A percentile compares a stretch with the other conserved stretches of the same genome.
Conservation (phyloP, 1,140 invertebrate genomes). For the Heliconius eleuchia region DNA sequence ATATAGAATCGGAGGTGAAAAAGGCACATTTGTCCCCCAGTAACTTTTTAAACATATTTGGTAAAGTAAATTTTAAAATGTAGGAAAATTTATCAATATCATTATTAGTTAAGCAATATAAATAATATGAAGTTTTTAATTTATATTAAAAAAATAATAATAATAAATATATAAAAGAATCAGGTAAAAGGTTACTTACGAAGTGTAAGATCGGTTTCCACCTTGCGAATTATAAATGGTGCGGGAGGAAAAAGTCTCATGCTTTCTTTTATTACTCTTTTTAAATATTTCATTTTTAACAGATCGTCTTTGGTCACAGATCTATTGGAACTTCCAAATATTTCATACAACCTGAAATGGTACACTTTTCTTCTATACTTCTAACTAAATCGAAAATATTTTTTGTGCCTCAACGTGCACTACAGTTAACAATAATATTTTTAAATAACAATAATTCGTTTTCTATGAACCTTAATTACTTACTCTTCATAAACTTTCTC, state of each 20-base stretch:
- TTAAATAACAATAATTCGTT: no score
- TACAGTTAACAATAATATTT: no score
- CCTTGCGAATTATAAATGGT: slow-evolving; percentile 67
- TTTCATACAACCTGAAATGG: slow-evolving; percentile 52
- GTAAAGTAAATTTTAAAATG: no score
- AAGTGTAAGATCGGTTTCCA: slow-evolving; percentile 56
- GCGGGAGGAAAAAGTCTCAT: slow-evolving; percentile 87
- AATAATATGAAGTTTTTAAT: neutral
- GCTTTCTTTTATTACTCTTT: slow-evolving; percentile 87
- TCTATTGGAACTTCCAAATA: slow-evolving; percentile 58
- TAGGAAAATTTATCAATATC: no score
- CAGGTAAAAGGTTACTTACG: slow-evolving; percentile 52
- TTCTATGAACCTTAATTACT: slow-evolving; percentile 34
- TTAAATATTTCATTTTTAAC: slow-evolving; percentile 84
- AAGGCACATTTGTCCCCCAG: no score
- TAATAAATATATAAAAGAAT: no score
- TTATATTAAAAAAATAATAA: neutral
- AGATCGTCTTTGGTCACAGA: slow-evolving; percentile 62
- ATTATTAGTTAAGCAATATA: no score
- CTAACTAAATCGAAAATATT: neutral
- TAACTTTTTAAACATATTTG: no score
- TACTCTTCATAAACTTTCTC: slow-evolving; percentile 56
- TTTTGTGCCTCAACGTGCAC: no score
- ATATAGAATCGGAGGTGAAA: no score
- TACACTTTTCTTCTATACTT: no score